These are phyloP conservation scores for Nemurella pictetii DNA, from an alignment of 2,888 invertebrate genomes.

Conservation along the genomic window DNA sequence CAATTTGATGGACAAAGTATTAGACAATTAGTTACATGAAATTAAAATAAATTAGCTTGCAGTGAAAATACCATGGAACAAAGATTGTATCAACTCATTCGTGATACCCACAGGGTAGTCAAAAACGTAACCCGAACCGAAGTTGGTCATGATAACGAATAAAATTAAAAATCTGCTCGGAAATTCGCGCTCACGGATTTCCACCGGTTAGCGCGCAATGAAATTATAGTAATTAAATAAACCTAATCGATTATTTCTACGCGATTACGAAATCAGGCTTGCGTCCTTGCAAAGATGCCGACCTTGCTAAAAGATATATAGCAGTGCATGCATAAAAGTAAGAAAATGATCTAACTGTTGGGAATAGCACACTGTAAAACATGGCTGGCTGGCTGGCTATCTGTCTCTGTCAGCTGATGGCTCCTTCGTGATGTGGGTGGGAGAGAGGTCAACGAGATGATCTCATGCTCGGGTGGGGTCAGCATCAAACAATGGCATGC, in stretches of 20 bases:
- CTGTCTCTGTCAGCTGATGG: background rate
- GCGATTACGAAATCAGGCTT: background rate
- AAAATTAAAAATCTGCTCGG: background rate
- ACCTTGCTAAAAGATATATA: background rate
- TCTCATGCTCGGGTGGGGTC: background rate
- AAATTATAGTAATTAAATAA: background rate
- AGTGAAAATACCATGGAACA: no score
- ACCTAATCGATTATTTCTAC: background rate
- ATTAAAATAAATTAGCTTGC: no score
- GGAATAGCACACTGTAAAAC: background rate
- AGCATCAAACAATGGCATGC: no score
- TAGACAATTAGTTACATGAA: no score
- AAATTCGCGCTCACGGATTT: background rate
- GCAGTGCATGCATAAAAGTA: background rate
- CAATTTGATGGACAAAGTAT: no score
- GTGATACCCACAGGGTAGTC: no score
- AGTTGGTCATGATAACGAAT: background rate
- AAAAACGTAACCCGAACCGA: background rate
- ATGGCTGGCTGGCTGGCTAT: background rate
- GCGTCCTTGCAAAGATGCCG: background rate
- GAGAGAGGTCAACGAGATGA: background rate
- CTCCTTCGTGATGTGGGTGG: background rate
- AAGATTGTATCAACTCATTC: no score
- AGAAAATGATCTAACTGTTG: background rate
- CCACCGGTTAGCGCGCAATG: background rate